Evolutionary conservation across 2,113 vertebrate species (phyloP).

Genomic region (Gopherus flavomarginatus): DNA sequence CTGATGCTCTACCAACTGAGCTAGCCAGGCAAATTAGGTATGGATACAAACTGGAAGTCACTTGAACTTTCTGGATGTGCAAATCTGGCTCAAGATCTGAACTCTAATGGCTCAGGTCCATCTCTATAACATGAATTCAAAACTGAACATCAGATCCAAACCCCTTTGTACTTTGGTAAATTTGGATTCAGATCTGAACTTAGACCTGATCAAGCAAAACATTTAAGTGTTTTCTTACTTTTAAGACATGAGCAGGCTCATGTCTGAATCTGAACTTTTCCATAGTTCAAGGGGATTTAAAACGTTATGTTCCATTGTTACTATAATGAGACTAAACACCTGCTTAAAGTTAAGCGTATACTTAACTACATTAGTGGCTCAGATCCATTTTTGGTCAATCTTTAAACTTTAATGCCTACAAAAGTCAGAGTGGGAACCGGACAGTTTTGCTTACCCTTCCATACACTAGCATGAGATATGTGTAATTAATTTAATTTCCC

Average conservation of each 20-base stretch:
- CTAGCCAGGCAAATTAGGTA: too few species aligned
- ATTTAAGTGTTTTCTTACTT: rapidly evolving
- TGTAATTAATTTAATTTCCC: not conserved
- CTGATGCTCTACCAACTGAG: too few species aligned
- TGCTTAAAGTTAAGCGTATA: not conserved
- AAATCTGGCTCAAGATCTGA: not conserved
- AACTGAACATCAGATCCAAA: not conserved
- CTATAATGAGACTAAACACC: not conserved
- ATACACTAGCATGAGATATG: not conserved
- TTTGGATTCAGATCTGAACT: not conserved
- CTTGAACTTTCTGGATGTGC: not conserved
- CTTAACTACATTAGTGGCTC: rapidly evolving
- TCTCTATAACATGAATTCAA: not conserved
- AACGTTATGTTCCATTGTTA: not conserved
- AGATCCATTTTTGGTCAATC: not conserved
- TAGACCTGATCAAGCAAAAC: not conserved
- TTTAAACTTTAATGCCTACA: not conserved
- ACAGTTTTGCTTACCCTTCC: not conserved
- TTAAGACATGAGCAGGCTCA: not conserved
- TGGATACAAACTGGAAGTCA: rapidly evolving
- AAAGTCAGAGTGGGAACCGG: not conserved
- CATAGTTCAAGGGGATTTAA: not conserved
- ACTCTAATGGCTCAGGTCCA: not conserved
- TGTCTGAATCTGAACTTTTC: not conserved
- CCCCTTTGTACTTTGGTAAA: rapidly evolving